Base-by-base conservation (phyloP, 2,888 invertebrate species). In the Colostygia pectinataria region DNA sequence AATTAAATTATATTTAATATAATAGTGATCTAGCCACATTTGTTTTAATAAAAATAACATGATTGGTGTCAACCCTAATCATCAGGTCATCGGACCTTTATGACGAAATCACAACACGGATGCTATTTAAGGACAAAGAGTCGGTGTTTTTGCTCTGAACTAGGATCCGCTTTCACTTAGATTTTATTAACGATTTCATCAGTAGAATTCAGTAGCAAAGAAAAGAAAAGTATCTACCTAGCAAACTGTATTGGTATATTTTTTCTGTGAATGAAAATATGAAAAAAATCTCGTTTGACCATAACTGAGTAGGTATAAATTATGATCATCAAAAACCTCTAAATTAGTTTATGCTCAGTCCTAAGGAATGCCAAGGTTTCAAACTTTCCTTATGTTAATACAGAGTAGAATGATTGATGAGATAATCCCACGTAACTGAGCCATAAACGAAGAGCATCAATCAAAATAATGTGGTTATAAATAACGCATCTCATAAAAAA, bases 101-200 rank as follows among this genome's bases (percentile, higher is more conserved):
- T 80, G 71, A 76, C 64, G 75, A 77, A 77, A 83, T 66, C 63
- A 74, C 71, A 74, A 80, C 61, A 73, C 78, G 78, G 78, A 75
- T 71, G 65, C 66, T 64, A 74, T 78, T 74, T 71, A 79, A 83
- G 85, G 83, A 86, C 80, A 73, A 80, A 79, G 82, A 85, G 51
- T 49, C 36, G 46, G 80, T 80, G 55, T 61, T 65, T 68, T 55
- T 57, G 67, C 65, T 65, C 59, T 57, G 64, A 62, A 54, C 43
- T 65, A 63, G 65, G 54, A 65, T 59, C 58, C 53, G 70, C 77
- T 80, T 80, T 79, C 80, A 62, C 77, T 66, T 45, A 51, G 53
- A 60, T 61, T 61, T 44, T 38, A 53, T 38, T 53, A 47, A 28
- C n/a, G 6, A 49, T 54, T 48, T 27, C 52, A 34, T 56, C n/a